A percentile compares a stretch with the other conserved stretches of the same genome.
Evolutionary conservation across 2,797 vertebrate species (phyloP).

Genomic region (Crax fasciolata): DNA sequence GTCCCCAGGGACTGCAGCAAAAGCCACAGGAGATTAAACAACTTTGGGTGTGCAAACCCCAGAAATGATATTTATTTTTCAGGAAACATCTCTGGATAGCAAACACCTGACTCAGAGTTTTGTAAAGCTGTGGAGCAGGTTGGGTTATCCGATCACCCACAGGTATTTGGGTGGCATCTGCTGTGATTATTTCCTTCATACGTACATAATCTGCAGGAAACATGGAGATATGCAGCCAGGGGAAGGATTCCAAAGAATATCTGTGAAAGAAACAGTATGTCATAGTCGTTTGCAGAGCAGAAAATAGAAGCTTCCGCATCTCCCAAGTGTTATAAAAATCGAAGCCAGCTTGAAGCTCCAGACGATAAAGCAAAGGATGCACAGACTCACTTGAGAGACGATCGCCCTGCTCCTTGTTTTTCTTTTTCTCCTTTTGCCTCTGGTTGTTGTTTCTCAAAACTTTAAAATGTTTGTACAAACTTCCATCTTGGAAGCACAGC

Average conservation of each 20-base stretch:
- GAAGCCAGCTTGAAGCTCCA: not conserved
- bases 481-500: conserved; percentile 67
- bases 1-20: not conserved
- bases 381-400: not conserved
- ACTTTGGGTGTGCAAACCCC: not conserved
- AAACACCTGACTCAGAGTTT: conserved; percentile 61
- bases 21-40: not conserved
- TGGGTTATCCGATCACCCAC: conserved; percentile 71
- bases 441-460: conserved; percentile 66
- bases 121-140: conserved; percentile 11
- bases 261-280: not conserved
- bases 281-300: not conserved
- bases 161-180: conserved; percentile 71
- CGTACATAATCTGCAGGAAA: conserved; percentile 56
- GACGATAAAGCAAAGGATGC: not conserved
- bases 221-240: not conserved
- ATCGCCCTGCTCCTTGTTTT: conserved; percentile 6
- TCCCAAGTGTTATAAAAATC: not conserved
- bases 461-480: conserved; percentile 74
- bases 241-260: conserved; percentile 21
- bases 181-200: conserved; percentile 51
- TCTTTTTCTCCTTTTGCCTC: conserved; percentile 46
- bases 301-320: not conserved
- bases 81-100: conserved; percentile 5
- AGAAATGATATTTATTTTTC: not conserved